A percentile compares a stretch with the other conserved stretches of the same genome.
These are phyloP conservation scores for Tapirus terrestris DNA, from an alignment of 2,113 vertebrate species.

Conservation along the genomic window DNA sequence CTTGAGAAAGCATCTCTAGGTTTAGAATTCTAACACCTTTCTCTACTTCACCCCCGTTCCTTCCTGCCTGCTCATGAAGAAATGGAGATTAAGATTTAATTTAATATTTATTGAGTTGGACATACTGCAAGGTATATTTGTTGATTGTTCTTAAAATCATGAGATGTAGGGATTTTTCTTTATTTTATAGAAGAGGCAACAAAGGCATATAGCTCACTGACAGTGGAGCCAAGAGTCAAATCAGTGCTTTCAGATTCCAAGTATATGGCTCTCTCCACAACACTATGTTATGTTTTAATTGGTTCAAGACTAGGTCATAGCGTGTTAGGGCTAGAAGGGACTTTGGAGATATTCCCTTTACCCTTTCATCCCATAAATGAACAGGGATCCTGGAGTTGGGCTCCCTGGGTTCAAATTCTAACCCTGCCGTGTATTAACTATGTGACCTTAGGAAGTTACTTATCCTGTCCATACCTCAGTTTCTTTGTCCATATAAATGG, in stretches of 20 bases:
- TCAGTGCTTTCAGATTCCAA: constrained; percentile 15
- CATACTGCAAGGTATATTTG: neutral
- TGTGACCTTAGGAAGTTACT: constrained; percentile 7
- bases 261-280: neutral
- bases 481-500: neutral
- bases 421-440: neutral
- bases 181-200: constrained; percentile 15
- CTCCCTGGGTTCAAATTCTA: neutral
- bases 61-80: neutral
- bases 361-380: neutral
- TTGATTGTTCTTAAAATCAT: constrained; percentile 30
- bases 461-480: neutral
- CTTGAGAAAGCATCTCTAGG: neutral
- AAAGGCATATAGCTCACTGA: neutral
- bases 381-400: neutral
- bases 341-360: constrained; percentile 3
- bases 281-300: neutral
- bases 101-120: constrained; percentile 6
- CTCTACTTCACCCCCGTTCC: neutral
- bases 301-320: neutral
- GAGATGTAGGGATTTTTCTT: constrained; percentile 19
- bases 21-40: constrained; percentile 45
- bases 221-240: neutral
- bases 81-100: constrained; percentile 32
- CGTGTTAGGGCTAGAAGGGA: constrained; percentile 18